A percentile compares a stretch with the other conserved stretches of the same genome.
Conservation (phyloP, 2,797 vertebrate species). For the Pangasius mekongensis region DNA sequence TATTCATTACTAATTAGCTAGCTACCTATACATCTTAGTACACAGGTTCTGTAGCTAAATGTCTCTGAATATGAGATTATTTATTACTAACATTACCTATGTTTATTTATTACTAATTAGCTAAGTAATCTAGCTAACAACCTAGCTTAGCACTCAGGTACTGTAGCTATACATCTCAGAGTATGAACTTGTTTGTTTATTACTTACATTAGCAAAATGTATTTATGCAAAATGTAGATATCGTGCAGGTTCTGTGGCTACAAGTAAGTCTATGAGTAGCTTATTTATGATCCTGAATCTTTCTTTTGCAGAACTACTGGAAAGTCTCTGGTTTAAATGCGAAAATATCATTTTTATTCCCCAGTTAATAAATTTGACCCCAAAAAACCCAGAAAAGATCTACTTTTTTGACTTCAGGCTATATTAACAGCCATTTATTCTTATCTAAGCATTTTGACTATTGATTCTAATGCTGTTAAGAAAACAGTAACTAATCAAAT, state of each 20-base stretch:
- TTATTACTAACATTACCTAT: neutral
- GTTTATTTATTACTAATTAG: neutral
- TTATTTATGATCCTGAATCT: neutral
- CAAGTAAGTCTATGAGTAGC: neutral
- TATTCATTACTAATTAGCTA: neutral
- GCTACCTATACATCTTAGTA: neutral
- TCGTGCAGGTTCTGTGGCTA: neutral
- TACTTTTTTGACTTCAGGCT: neutral
- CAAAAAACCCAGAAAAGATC: neutral
- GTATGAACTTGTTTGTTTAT: neutral
- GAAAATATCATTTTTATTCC: neutral
- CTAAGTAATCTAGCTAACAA: neutral
- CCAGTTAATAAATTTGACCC: neutral
- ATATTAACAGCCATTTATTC: neutral
- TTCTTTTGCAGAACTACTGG: neutral
- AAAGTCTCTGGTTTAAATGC: neutral
- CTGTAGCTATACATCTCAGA: neutral
- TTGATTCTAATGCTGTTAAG: neutral
- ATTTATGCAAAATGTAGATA: neutral
- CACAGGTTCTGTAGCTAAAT: neutral
- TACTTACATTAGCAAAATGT: neutral
- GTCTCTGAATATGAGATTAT: neutral
- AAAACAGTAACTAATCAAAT: neutral
- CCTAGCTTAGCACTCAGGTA: neutral
- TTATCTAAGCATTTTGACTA: neutral